Evolutionary conservation across 2,888 invertebrate genomes (phyloP).

Genomic region (Nycteola revayana): DNA sequence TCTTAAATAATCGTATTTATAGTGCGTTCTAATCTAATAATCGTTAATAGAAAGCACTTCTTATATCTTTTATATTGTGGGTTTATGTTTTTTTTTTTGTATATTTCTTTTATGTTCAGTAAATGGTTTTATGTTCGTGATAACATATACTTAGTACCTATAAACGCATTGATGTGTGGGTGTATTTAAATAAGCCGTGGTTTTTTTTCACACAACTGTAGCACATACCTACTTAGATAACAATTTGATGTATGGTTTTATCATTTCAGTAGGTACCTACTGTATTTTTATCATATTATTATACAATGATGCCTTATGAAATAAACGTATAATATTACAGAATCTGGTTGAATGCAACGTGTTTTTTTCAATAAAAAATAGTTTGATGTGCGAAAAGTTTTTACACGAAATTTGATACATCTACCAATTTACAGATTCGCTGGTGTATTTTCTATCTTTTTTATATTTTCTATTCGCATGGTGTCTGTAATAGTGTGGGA

Average conservation of each 20-base stretch:
- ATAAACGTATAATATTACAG: too few species aligned
- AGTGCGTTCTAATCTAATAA: conserved; percentile 16
- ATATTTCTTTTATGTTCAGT: conserved; percentile 19
- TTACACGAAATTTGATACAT: conserved; percentile 46
- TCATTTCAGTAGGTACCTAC: conserved; percentile 1
- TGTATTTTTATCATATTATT: too few species aligned
- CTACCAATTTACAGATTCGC: conserved; percentile 33
- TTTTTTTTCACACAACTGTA: conserved; percentile 35
- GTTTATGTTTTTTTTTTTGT: conserved; percentile 15
- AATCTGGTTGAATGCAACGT: too few species aligned
- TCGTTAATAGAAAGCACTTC: conserved; percentile 10
- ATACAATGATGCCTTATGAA: too few species aligned
- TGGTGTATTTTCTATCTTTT: conserved; percentile 42
- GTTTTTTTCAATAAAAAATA: too few species aligned
- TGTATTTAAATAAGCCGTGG: conserved; percentile 33
- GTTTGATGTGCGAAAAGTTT: conserved; percentile 6
- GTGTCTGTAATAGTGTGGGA: conserved; percentile 45
- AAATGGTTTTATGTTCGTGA: conserved; percentile 25
- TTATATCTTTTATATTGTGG: conserved; percentile 14
- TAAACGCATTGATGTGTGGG: conserved; percentile 24
- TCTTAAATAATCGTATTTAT: conserved; percentile 15
- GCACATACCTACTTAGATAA: conserved; percentile 31
- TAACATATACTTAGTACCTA: conserved; percentile 29
- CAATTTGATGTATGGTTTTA: conserved; percentile 15
- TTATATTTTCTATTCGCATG: conserved; percentile 25